Base-by-base conservation (phyloP, 1,140 invertebrate genomes). In the Drepana arcuata region DNA sequence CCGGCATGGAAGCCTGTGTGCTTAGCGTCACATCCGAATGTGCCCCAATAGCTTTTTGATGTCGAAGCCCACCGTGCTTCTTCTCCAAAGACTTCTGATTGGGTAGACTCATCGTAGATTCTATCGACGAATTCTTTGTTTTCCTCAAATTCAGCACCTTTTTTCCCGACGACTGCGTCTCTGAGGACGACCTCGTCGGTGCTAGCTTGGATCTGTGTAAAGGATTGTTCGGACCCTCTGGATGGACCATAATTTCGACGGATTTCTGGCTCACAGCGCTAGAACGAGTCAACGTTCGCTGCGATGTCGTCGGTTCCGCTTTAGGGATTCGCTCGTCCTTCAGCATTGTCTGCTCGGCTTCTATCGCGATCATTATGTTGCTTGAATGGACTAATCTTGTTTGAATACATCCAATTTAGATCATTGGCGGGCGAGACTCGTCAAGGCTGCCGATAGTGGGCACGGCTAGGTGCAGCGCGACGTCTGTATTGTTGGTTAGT, bases 181-280 rank as follows among this genome's bases (percentile, higher is more conserved):
- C 83, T 7, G 83, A 83, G 1, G 77, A 59, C 1, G 83, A 84
- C 16, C 83, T 45, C 9, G 68, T 68, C 1, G 81, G 80, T 3
- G 83, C 78, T 13, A 84, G 43, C 40, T 78, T 81, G 0, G 83
- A 84, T 28, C 80, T 63, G 44, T 84, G 75, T 33, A 84, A 34
- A 1, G 83, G 83, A 41, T 83, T 81, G 32, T 71, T 80, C 0
- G 75, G 71, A 36, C 66, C 62, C 30, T 79, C 79, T 11, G 70
- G 67, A 15, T 72, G 63, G 16, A 83, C 71, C 41, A 60, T 51
- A 25, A 86, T 73, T 44, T 87, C 86, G 14, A 88, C 82, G 24
- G 86, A 86, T 30, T 86, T 84, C 45, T 87, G 86, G 38, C 86
- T 88, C 29, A 88, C 82, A 6, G 86, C 86, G 32, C 85, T 86